A percentile compares a stretch with the other conserved stretches of the same genome.
Evolutionary conservation across 2,113 vertebrate species (phyloP).

Genomic region (Montifringilla adamsi): DNA sequence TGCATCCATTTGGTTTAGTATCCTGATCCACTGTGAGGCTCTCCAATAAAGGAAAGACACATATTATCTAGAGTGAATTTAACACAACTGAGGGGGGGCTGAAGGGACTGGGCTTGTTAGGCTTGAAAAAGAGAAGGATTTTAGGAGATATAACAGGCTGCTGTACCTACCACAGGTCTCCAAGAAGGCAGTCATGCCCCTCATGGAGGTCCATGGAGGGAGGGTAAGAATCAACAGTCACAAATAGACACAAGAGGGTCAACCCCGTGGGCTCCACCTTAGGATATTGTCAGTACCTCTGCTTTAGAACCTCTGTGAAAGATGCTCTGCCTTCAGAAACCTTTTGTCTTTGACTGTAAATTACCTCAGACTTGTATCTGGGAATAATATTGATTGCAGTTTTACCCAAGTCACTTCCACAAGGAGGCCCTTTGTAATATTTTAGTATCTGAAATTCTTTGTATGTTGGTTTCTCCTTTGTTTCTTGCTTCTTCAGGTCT

Average conservation of each 20-base stretch:
- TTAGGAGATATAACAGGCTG: accelerated
- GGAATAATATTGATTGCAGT: background rate
- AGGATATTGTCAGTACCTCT: background rate
- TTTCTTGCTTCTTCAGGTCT: background rate
- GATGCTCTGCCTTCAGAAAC: background rate
- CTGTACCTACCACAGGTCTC: background rate
- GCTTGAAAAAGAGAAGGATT: background rate
- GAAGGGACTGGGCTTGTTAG: background rate
- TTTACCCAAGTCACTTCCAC: background rate
- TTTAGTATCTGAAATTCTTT: background rate
- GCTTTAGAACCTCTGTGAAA: background rate
- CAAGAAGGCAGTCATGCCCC: background rate
- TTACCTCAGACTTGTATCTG: background rate
- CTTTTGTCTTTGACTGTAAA: background rate
- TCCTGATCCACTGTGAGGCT: background rate
- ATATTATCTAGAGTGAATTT: background rate
- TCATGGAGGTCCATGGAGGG: background rate
- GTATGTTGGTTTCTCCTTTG: background rate
- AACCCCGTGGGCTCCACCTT: accelerated
- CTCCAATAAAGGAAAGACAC: background rate
- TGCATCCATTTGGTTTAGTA: background rate
- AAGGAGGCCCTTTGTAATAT: background rate
- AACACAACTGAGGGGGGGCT: background rate
- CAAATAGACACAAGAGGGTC: background rate
- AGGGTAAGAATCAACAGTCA: background rate